phyloP scores from a whole-genome alignment of 2,113 vertebrate species.

The Tragulus kanchil region DNA sequence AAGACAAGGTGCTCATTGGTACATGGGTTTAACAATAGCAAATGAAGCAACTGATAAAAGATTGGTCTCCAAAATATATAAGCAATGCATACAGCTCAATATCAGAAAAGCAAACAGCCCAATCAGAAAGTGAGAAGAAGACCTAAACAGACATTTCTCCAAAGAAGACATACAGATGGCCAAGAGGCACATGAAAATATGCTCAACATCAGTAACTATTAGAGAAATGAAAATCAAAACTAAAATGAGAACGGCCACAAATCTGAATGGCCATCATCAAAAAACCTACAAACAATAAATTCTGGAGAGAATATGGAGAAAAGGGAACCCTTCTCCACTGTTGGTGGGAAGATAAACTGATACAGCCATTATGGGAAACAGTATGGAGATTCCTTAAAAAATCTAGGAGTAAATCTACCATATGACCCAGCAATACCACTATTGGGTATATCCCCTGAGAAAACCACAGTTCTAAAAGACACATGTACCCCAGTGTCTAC shows the following conservation, averaged over 20 bases:
- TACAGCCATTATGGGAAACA: background rate
- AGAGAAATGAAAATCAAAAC: background rate
- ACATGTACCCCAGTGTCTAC: background rate
- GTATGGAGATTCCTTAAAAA: background rate
- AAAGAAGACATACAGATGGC: background rate
- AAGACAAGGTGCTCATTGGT: background rate
- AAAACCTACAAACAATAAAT: background rate
- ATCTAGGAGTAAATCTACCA: background rate
- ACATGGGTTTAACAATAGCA: background rate
- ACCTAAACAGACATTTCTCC: accelerated
- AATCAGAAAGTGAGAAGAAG: background rate
- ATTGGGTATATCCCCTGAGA: background rate
- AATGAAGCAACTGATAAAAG: background rate
- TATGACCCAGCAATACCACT: background rate
- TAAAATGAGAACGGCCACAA: background rate
- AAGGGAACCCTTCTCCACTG: background rate
- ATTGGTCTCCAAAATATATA: background rate
- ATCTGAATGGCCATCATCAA: background rate
- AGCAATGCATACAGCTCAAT: background rate
- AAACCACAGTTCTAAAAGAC: background rate
- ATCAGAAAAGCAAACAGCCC: background rate
- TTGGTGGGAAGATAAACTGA: background rate
- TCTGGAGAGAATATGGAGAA: background rate
- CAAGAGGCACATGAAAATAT: background rate
- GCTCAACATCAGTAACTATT: background rate